Conservation (phyloP, 2,113 vertebrate species). For the Bufo bufo region DNA sequence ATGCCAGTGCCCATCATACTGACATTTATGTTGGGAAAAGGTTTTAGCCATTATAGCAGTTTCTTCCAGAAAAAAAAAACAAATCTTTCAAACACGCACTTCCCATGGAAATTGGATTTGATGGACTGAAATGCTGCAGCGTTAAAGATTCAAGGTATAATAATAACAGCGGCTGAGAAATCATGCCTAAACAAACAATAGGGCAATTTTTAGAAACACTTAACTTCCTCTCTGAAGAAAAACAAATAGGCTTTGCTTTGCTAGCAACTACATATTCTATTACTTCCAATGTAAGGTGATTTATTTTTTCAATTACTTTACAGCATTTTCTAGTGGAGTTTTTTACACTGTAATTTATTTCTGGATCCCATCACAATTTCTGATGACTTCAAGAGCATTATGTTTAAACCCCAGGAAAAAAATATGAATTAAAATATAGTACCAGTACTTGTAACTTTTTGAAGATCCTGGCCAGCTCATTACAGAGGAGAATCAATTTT, state of each 20-base stretch:
- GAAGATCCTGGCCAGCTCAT: neutral
- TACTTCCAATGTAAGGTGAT: slow-evolving; percentile 41
- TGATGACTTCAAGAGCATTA: slow-evolving; percentile 37
- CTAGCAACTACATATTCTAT: slow-evolving; percentile 54
- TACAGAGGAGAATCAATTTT: neutral
- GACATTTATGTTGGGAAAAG: neutral
- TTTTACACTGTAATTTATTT: slow-evolving; percentile 46
- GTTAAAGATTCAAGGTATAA: slow-evolving; percentile 39
- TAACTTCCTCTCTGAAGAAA: slow-evolving; percentile 47
- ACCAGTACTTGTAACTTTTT: neutral
- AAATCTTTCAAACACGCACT: neutral
- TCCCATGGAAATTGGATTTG: slow-evolving; percentile 38
- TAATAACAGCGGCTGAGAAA: slow-evolving; percentile 30
- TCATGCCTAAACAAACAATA: slow-evolving; percentile 54
- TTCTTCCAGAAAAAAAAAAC: neutral
- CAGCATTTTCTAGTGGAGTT: slow-evolving; percentile 34
- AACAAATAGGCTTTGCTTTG: slow-evolving; percentile 43
- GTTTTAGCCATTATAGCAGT: neutral
- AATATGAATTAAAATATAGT: neutral
- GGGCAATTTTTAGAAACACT: slow-evolving; percentile 55
- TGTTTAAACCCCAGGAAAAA: slow-evolving; percentile 6
- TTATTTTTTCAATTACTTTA: slow-evolving; percentile 58
- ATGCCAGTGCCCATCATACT: neutral
- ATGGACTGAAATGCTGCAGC: slow-evolving; percentile 6
- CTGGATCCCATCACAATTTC: slow-evolving; percentile 32